Evolutionary conservation across 2,113 vertebrate genomes (phyloP), one percentile per base, ranked within the genome.

Genomic region (Ivindomyrus marchei): DNA sequence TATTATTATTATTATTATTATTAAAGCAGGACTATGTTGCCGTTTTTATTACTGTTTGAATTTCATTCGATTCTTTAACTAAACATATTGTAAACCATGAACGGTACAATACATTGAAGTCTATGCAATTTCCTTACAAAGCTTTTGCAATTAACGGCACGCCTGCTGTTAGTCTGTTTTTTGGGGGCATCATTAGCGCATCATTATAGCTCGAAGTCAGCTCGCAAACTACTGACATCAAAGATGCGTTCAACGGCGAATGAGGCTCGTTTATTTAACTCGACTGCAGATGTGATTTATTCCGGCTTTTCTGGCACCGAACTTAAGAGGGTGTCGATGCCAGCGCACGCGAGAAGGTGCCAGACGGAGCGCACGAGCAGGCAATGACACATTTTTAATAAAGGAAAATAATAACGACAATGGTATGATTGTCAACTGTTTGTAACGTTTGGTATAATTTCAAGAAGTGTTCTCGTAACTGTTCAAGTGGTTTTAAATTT

Each of bases 151-250:
- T 88, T 46, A 85, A 88, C 62, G 52, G 31, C 86, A 39, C 58
- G 45, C 62, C 45, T 49, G 88, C 56, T 49, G 88, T 88, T n/a
- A 88, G 42, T 19, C 56, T 88, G 39, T 46, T 46, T 15, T 88
- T 66, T 39, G 70, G 11, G 70, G 74, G 17, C 1, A 42, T 80
- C 74, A 88, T 42, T n/a, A 66, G 87, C 19, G 21, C 56, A 88
- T 88, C 87, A 88, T 66, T 88, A 80, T 80, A 66, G 52, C 58
- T 88, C 39, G 45, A 88, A 88, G 87, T 62, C 58, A 24, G 56
- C 56, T 58, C 56, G 39, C 21, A 62, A 45, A 88, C 53, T 62
- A 66, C 56, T 66, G 56, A 66, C 53, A 88, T 88, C 56, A 88
- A 88, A 88, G 66, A 31, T 15, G 42, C 58, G 24, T 77, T 66